Percentiles rank a stretch among this genome's conserved stretches.
Evolutionary conservation across 1,140 invertebrate genomes (phyloP).

Genomic region (Apis mellifera): DNA sequence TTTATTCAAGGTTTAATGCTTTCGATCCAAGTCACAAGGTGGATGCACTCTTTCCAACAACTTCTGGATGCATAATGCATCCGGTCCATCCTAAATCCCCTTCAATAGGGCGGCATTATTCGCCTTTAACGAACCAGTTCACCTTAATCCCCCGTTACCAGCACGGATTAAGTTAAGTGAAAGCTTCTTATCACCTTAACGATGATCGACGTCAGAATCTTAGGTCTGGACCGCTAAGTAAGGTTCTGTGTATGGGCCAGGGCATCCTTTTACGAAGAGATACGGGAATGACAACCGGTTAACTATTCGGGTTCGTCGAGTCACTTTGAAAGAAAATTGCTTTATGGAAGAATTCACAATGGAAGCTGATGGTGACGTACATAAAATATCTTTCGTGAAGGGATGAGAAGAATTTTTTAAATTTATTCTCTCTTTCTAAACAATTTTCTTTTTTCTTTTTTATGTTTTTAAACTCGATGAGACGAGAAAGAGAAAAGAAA

Average conservation of each 20-base stretch:
- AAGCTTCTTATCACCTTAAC: slow-evolving; percentile 64
- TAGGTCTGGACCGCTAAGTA: slow-evolving; percentile 42
- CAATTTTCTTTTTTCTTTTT: background rate
- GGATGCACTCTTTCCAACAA: background rate
- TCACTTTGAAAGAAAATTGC: slow-evolving; percentile 11
- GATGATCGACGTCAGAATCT: slow-evolving; percentile 63
- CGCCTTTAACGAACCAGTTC: slow-evolving; percentile 56
- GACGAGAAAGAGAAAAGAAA: background rate
- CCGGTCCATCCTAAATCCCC: slow-evolving; percentile 38
- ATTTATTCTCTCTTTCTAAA: too few relatives aligned
- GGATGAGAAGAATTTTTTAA: too few relatives aligned
- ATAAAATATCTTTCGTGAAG: background rate
- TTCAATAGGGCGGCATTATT: slow-evolving; percentile 11
- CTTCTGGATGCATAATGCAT: slow-evolving; percentile 20
- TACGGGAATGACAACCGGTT: background rate
- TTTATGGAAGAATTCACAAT: background rate
- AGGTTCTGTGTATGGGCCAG: slow-evolving; percentile 27
- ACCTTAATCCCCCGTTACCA: slow-evolving; percentile 47
- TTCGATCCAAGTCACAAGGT: background rate
- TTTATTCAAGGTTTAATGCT: background rate
- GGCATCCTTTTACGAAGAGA: background rate
- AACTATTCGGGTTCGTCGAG: slow-evolving; percentile 17
- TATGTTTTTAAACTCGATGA: slow-evolving; percentile 5
- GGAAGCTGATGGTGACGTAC: background rate
- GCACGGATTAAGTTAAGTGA: slow-evolving; percentile 64